Percentiles rank a stretch among this genome's conserved stretches.
These are phyloP conservation scores for Drosophila persimilis DNA, from an alignment of 1,140 invertebrate genomes.

Conservation along the genomic window DNA sequence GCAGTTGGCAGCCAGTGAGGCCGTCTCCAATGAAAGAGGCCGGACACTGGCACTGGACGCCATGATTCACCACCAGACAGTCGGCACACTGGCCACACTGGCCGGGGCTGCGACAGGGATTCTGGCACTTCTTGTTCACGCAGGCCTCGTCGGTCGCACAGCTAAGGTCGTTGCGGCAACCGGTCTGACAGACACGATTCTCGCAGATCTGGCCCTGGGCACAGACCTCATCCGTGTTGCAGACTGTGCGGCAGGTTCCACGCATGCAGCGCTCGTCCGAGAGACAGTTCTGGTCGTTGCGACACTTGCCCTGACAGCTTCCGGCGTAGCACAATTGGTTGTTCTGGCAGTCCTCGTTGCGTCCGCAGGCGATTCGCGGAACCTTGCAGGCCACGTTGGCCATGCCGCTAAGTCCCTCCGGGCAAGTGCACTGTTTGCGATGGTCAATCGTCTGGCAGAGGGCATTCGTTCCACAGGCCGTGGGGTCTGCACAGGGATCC, in stretches of 20 bases:
- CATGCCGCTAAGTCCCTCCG: slow-evolving; percentile 89
- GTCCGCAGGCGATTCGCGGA: slow-evolving; percentile 86
- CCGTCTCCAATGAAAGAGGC: slow-evolving; percentile 92
- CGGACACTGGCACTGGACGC: slow-evolving; percentile 92
- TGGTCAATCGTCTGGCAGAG: slow-evolving; percentile 88
- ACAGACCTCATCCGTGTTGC: slow-evolving; percentile 93
- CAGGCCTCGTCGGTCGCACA: slow-evolving; percentile 90
- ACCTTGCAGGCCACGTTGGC: slow-evolving; percentile 89
- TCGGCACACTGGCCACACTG: slow-evolving; percentile 92
- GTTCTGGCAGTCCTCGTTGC: slow-evolving; percentile 86
- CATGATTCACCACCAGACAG: slow-evolving; percentile 92
- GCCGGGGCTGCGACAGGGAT: slow-evolving; percentile 88
- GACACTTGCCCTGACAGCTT: slow-evolving; percentile 89
- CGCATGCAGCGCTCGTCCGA: slow-evolving; percentile 92
- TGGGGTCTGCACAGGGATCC: slow-evolving; percentile 89
- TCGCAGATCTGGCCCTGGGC: slow-evolving; percentile 92
- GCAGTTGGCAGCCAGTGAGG: slow-evolving; percentile 88
- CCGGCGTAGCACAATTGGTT: slow-evolving; percentile 89
- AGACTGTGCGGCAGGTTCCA: slow-evolving; percentile 91
- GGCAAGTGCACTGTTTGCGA: slow-evolving; percentile 89
- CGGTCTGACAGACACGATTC: slow-evolving; percentile 92
- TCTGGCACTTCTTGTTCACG: slow-evolving; percentile 92
- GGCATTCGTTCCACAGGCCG: slow-evolving; percentile 93
- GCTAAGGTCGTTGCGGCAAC: slow-evolving; percentile 91
- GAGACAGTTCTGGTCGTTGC: slow-evolving; percentile 91